Conservation (phyloP, 2,113 vertebrate species). For the Protomyctophum bolini region DNA sequence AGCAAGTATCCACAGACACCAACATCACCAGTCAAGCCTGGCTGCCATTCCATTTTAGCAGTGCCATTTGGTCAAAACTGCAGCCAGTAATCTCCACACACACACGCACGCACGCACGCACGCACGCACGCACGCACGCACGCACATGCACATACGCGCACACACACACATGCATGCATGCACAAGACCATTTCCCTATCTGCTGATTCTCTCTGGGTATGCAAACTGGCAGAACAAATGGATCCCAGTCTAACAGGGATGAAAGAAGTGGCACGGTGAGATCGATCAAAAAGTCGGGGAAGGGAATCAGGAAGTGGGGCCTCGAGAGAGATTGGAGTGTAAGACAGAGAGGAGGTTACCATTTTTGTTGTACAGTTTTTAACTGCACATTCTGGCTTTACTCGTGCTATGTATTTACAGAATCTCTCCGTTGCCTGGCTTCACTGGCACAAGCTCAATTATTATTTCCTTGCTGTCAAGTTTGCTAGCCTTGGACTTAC, state of each 20-base stretch:
- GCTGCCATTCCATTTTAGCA: no score
- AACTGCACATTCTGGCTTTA: conserved; percentile 17
- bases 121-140: no score
- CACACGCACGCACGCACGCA: no score
- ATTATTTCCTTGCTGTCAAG: conserved; percentile 35
- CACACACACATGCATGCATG: no score
- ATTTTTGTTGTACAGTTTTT: conserved; percentile 3
- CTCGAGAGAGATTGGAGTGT: background rate
- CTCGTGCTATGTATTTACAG: conserved; percentile 15
- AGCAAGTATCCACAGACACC: background rate
- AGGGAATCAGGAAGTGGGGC: conserved; percentile 35
- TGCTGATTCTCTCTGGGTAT: no score
- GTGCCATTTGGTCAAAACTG: no score
- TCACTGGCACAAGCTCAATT: conserved; percentile 13
- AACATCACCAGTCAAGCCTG: no score
- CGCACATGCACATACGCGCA: no score
- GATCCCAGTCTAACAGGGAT: background rate
- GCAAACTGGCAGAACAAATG: background rate
- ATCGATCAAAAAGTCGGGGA: background rate
- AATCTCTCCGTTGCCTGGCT: conserved; percentile 9
- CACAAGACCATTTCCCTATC: background rate
- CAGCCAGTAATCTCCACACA: no score
- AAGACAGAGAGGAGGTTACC: conserved; percentile 10
- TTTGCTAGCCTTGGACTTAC: conserved; percentile 22
- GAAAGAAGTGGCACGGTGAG: conserved; percentile 4